A percentile compares a stretch with the other conserved stretches of the same genome.
phyloP scores from a whole-genome alignment of 2,888 invertebrate species.

The Cephus runcator region DNA sequence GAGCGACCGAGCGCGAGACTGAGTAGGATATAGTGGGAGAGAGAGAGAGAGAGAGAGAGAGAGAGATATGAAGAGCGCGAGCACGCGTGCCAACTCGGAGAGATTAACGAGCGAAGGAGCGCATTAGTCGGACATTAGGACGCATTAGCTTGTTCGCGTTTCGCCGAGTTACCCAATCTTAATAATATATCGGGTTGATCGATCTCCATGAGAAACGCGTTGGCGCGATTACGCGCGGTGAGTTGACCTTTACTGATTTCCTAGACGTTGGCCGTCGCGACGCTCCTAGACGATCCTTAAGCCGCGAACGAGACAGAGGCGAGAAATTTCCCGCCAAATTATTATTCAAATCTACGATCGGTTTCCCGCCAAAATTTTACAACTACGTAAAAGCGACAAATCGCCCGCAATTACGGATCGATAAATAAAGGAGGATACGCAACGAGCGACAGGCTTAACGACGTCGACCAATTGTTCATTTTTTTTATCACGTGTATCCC shows the following conservation, averaged over 20 bases:
- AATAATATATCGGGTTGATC: background rate
- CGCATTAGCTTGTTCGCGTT: constrained; percentile 31
- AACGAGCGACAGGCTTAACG: background rate
- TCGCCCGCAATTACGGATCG: background rate
- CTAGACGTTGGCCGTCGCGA: background rate
- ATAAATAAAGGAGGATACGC: background rate
- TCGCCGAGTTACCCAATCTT: background rate
- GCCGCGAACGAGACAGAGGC: background rate
- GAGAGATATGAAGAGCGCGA: too few species aligned
- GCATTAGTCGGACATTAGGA: constrained; percentile 40
- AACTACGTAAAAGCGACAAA: background rate
- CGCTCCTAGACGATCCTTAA: background rate
- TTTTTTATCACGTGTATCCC: too few species aligned
- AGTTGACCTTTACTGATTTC: background rate
- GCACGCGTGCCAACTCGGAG: background rate
- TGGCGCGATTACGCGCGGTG: background rate
- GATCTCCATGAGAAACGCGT: background rate
- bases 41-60: background rate
- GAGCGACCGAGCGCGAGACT: background rate
- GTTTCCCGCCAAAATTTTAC: background rate
- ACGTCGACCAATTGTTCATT: background rate
- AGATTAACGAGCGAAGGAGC: constrained; percentile 22
- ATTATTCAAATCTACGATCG: background rate
- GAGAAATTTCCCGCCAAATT: background rate
- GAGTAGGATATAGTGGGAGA: background rate